Conservation (phyloP, 2,113 vertebrate species). For the Elachura formosa region DNA sequence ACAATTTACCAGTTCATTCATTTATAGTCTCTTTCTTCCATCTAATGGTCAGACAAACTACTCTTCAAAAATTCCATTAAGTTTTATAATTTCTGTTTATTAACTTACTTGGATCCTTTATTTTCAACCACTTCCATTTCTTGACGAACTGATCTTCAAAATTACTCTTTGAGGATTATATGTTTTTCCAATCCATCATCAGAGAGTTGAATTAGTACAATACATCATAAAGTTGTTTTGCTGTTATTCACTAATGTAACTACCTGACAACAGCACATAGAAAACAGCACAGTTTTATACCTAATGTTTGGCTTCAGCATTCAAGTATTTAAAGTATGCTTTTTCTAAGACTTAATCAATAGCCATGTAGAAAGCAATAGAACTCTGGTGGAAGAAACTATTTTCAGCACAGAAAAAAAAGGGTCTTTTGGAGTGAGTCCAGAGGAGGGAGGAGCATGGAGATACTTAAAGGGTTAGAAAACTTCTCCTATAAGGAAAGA, state of each 20-base stretch:
- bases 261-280: not conserved
- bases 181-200: not conserved
- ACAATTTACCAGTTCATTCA: not conserved
- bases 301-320: not conserved
- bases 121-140: not conserved
- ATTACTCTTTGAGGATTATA: not conserved
- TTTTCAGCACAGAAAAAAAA: not conserved
- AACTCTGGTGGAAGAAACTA: not conserved
- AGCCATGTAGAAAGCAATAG: not conserved
- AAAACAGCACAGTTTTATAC: not conserved
- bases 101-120: not conserved
- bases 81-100: slow-evolving; percentile 2
- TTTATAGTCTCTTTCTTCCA: not conserved
- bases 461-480: not conserved
- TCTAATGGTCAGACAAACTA: not conserved
- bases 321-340: not conserved
- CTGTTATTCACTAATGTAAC: not conserved
- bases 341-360: not conserved
- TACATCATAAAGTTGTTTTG: not conserved
- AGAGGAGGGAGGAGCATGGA: not conserved
- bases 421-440: not conserved
- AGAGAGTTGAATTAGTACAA: not conserved
- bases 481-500: not conserved
- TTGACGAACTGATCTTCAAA: not conserved
- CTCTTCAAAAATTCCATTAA: not conserved